Evolutionary conservation across 2,888 invertebrate species (phyloP).

Genomic region (Boloria selene): DNA sequence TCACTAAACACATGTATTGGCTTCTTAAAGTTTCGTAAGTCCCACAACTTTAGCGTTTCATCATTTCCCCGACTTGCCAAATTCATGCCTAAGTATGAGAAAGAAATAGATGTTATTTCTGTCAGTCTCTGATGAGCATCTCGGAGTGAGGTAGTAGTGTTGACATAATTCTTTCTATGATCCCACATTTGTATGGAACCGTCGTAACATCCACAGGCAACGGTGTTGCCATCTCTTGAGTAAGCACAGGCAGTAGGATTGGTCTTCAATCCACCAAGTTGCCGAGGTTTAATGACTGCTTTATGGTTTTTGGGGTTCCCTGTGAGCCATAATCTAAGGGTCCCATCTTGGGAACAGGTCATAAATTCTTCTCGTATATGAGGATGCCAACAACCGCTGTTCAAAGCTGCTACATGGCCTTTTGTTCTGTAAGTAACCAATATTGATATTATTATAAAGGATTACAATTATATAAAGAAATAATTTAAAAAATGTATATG

Average conservation of each 20-base stretch:
- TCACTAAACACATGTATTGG: conserved; percentile 86
- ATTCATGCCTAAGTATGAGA: conserved; percentile 92
- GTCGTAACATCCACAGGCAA: conserved; percentile 96
- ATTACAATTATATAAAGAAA: no score
- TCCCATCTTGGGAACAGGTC: conserved; percentile 96
- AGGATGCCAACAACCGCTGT: conserved; percentile 97
- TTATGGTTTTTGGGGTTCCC: conserved; percentile 90
- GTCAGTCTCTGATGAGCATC: conserved; percentile 90
- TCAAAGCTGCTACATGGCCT: conserved; percentile 96
- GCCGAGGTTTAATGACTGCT: conserved; percentile 92
- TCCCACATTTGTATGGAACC: conserved; percentile 99
- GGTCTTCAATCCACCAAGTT: conserved; percentile 92
- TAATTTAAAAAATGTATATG: no score
- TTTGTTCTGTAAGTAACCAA: conserved; percentile 84
- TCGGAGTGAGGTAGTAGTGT: conserved; percentile 89
- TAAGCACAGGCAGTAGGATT: conserved; percentile 92
- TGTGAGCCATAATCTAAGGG: conserved; percentile 95
- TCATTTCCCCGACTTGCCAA: conserved; percentile 94
- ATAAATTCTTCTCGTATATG: conserved; percentile 93
- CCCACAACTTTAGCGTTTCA: conserved; percentile 97
- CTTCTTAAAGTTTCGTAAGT: conserved; percentile 90
- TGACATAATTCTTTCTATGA: conserved; percentile 94
- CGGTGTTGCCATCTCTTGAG: conserved; percentile 92
- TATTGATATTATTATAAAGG: background rate
- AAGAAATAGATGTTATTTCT: conserved; percentile 92